Conservation (phyloP, 2,797 vertebrate genomes). For the Tympanoctomys barrerae region DNA sequence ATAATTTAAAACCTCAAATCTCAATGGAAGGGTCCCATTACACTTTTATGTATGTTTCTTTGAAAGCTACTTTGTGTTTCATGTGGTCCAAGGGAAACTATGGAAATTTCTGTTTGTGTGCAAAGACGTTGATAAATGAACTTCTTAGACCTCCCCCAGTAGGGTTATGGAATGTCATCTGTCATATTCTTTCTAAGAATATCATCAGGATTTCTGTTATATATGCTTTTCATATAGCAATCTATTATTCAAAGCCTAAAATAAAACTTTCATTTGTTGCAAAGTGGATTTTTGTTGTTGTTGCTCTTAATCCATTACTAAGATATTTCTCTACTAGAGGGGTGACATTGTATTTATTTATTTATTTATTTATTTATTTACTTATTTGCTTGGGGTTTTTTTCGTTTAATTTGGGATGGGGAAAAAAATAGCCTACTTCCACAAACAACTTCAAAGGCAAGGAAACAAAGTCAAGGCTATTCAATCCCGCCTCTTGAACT, state of each 20-base stretch:
- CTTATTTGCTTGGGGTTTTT: not conserved
- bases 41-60: constrained; percentile 49
- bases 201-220: constrained; percentile 34
- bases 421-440: not conserved
- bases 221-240: constrained; percentile 41
- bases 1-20: constrained; percentile 78
- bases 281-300: not conserved
- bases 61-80: constrained; percentile 61
- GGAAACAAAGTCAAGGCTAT: not conserved
- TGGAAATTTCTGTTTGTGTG: constrained; percentile 67
- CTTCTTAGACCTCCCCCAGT: constrained; percentile 60
- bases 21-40: constrained; percentile 54
- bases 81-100: constrained; percentile 51
- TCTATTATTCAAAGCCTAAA: constrained; percentile 58
- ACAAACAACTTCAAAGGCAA: constrained; percentile 46
- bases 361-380: not conserved
- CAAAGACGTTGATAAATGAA: constrained; percentile 69
- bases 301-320: not conserved
- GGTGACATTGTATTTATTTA: not conserved
- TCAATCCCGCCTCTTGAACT: constrained; percentile 14
- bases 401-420: not conserved
- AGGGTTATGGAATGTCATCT: constrained; percentile 51
- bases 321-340: constrained; percentile 35
- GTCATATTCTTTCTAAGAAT: constrained; percentile 45
- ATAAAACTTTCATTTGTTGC: constrained; percentile 47